phyloP scores from a whole-genome alignment of 2,113 vertebrate species.

The Eurypyga helias region DNA sequence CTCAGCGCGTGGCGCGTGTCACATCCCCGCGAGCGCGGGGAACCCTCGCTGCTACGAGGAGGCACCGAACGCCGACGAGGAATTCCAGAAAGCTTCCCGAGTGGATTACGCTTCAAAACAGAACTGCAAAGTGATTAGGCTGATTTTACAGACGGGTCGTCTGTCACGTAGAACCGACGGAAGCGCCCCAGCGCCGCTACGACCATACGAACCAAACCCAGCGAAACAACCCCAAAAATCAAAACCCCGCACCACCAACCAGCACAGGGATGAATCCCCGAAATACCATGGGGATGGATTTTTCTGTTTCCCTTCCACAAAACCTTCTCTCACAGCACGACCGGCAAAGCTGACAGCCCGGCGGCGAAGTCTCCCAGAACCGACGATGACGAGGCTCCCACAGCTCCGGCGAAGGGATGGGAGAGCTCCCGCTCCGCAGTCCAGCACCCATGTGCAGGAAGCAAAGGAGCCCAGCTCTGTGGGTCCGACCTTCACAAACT shows the following conservation, averaged over 20 bases:
- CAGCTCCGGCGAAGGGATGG: fast-evolving
- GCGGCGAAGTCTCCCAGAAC: not conserved
- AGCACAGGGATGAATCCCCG: not conserved
- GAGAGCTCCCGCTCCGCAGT: not conserved
- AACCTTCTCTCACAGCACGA: not conserved
- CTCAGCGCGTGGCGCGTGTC: fast-evolving
- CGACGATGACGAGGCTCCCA: fast-evolving
- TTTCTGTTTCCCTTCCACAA: not conserved
- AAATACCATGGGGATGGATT: not conserved
- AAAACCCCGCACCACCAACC: not conserved
- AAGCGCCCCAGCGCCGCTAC: not conserved
- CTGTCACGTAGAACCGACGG: not conserved
- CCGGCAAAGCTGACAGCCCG: not conserved
- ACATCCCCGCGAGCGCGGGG: not conserved
- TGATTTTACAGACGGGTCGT: not conserved
- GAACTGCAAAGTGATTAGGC: not conserved
- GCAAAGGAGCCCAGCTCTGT: no score
- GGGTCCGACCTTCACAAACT: not conserved
- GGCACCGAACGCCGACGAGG: not conserved
- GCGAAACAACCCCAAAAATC: no score
- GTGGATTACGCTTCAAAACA: not conserved
- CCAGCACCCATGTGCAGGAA: not conserved
- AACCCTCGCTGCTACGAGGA: fast-evolving
- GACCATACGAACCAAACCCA: not conserved
- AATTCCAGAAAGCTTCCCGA: not conserved